Evolutionary conservation across 2,888 invertebrate species (phyloP), one percentile per base, ranked within the genome.

Genomic region (Luperina nickerlii): DNA sequence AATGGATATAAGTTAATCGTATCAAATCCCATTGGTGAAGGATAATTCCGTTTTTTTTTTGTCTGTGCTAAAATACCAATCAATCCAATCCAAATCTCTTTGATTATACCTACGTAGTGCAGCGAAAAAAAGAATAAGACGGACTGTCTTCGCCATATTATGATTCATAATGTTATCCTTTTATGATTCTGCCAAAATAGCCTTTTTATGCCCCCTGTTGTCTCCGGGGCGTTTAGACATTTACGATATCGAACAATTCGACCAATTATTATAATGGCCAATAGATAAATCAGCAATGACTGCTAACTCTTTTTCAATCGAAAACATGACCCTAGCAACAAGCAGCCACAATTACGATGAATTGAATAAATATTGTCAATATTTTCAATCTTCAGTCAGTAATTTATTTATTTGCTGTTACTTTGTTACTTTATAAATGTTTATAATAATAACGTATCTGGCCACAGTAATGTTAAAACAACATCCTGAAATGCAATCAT

Each of bases 251-350:
- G 63, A 66, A 73, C 78, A 74, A 83, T 78, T 86, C 65, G 74
- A 76, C 69, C 83, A 87, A 83, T 86, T 87, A 83, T 62, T 69
- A 51, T 81, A 86, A 87, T 70, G 71, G 67, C 51, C 67, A 69
- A 79, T 79, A 76, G 69, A 83, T 78, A 88, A 79, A 86, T 82
- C 68, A 82, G 48, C 82, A 84, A 82, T 78, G 74, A 86, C 63
- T 68, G 15, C 67, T 69, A 74, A 84, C 82, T 72, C 48, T 62
- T 85, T 85, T 82, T 63, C 86, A 65, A 84, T 75, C 60, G 67
- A 65, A 81, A 81, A 63, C n/a, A 57, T 77, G 54, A 18, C 57
- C 74, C 54, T 83, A 81, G 85, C 65, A 75, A 77, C 68, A 79
- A 76, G 18, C 57, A 42, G 24, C 3, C 32, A 45, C 63, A 66